Base-by-base conservation (phyloP, 2,888 invertebrate species). In the Drosophila pseudotalamancana region DNA sequence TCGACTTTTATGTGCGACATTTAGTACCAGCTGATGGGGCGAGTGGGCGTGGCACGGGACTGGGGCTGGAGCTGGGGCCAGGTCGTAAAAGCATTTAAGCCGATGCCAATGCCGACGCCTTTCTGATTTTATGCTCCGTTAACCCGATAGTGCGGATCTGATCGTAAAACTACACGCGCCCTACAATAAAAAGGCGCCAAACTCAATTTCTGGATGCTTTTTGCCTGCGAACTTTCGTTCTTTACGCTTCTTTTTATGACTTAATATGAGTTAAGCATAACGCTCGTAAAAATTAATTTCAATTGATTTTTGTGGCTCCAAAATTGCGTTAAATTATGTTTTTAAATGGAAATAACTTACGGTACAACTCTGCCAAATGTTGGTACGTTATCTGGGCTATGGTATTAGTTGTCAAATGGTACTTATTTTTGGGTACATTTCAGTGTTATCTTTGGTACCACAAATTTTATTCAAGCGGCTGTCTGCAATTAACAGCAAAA, bases 91-190 rank as follows among this genome's bases (percentile, higher is more conserved):
- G 39, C 72, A 74, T 86, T 86, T 86, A 86, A 82, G 81, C 61
- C 64, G 68, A 39, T 40, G 63, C 49, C 66, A 37, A 54, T 64
- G 79, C 61, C 62, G 72, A 76, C 77, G 86, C 86, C 87, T 81
- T 76, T 59, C 43, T 54, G 72, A 77, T 82, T 86, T 82, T 86
- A 82, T 84, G 82, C 82, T 60, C 84, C 60, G 84, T 82, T 82
- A 86, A 83, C 49, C 64, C 69, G 73, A 75, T 77, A 66, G 69
- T 65, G 46, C n/a, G 34, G 12, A 54, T 53, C 29, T 32, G 87
- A 80, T 82, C 82, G 56, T 86, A 86, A 82, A 86, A 83, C 84
- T 67, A 86, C 71, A 86, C 84, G 84, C 77, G 82, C 87, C 79
- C 81, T 68, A 74, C 72, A 72, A 72, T 25, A 32, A 46, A 66